Percentiles rank a stretch among this genome's conserved stretches.
Conservation (phyloP, 2,888 invertebrate genomes). For the Habroteleia sp. region DNA sequence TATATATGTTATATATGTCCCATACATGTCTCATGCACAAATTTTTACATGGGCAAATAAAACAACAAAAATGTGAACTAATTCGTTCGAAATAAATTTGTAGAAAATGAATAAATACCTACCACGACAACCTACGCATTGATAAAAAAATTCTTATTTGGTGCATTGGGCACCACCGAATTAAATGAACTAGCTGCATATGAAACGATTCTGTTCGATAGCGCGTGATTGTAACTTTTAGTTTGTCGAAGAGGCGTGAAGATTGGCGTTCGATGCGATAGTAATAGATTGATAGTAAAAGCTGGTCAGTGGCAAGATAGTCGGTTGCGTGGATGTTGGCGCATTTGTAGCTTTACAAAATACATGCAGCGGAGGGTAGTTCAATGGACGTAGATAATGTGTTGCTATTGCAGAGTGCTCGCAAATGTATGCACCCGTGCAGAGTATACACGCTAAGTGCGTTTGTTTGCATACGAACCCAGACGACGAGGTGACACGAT, state of each 20-base stretch:
- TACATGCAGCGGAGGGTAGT: constrained; percentile 38
- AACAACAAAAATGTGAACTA: no score
- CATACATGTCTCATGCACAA: no score
- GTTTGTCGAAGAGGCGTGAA: constrained; percentile 16
- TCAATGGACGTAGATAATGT: constrained; percentile 51
- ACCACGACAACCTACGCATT: no score
- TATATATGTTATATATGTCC: no score
- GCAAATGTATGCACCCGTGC: constrained; percentile 52
- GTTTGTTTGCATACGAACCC: constrained; percentile 63
- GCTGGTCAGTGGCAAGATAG: constrained; percentile 38
- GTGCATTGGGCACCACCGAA: no score
- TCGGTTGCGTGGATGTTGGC: constrained; percentile 26
- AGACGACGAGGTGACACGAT: constrained; percentile 48
- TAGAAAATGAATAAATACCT: no score
- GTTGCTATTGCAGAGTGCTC: constrained; percentile 38
- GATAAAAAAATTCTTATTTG: no score
- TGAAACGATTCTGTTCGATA: no score
- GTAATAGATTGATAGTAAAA: constrained; percentile 40
- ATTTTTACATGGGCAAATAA: no score
- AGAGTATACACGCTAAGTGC: constrained; percentile 51
- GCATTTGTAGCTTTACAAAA: constrained; percentile 49
- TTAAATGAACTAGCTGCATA: no score
- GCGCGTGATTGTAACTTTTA: constrained; percentile 21
- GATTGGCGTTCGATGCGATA: constrained; percentile 20
- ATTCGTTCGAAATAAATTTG: no score